Conservation (phyloP, 2,113 vertebrate genomes). For the Beaufortia kweichowensis region DNA sequence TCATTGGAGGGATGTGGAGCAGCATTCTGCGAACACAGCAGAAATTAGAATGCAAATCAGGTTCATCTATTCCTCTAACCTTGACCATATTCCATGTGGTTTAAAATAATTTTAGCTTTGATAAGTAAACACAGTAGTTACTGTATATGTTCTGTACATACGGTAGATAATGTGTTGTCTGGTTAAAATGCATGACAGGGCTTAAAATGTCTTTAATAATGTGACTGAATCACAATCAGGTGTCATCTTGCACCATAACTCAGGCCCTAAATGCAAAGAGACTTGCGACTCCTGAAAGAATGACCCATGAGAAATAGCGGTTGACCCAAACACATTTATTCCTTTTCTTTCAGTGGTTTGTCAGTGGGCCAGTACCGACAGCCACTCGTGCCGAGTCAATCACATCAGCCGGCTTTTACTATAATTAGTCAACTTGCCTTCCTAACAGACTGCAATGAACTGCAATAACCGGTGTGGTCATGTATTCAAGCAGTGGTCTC, state of each 20-base stretch:
- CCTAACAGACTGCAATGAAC: slow-evolving; percentile 11
- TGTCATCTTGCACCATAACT: slow-evolving; percentile 60
- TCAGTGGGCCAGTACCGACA: slow-evolving; percentile 39
- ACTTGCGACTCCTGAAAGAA: slow-evolving; percentile 65
- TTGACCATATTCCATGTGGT: neutral
- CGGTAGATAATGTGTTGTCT: neutral
- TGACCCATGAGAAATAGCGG: slow-evolving; percentile 44
- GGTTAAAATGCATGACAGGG: too few species aligned
- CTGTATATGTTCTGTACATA: neutral
- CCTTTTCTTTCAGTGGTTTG: slow-evolving; percentile 24
- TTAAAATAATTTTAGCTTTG: neutral
- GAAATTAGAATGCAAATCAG: slow-evolving; percentile 3
- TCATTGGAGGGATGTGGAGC: neutral
- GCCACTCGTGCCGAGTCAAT: slow-evolving; percentile 42
- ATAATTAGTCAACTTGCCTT: slow-evolving; percentile 44
- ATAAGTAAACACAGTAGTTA: neutral
- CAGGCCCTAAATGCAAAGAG: slow-evolving; percentile 65
- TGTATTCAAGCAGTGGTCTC: too few species aligned
- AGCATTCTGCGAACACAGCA: neutral
- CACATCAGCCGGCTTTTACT: slow-evolving; percentile 44
- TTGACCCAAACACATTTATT: slow-evolving; percentile 30
- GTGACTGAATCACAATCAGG: slow-evolving; percentile 63
- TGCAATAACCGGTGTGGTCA: slow-evolving; percentile 10
- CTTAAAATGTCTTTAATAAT: too few species aligned
- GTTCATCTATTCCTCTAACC: neutral